Conservation (phyloP, 2,113 vertebrate genomes). For the Antechinus stuartii region DNA sequence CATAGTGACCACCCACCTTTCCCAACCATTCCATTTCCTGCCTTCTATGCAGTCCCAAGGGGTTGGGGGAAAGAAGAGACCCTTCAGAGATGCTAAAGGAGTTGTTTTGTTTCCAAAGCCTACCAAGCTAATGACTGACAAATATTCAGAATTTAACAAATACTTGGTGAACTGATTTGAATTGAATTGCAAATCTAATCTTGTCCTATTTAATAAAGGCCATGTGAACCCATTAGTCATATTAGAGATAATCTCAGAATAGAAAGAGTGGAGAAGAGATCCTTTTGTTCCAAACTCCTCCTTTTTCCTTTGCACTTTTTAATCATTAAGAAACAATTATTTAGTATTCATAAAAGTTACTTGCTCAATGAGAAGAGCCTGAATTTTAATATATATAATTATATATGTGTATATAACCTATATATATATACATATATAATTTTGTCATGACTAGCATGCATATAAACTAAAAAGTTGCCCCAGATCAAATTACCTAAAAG, state of each 20-base stretch:
- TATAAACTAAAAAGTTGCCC: neutral
- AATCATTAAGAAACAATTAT: neutral
- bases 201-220: neutral
- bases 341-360: neutral
- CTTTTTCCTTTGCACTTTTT: neutral
- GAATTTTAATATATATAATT: neutral
- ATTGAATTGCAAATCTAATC: neutral
- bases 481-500: neutral
- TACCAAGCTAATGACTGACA: neutral
- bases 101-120: neutral
- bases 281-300: neutral
- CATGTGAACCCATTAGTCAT: neutral
- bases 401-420: neutral
- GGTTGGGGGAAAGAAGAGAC: fast-evolving
- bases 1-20: neutral
- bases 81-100: neutral
- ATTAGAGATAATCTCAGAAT: neutral
- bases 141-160: neutral
- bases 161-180: neutral
- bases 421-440: neutral
- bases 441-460: neutral
- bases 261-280: neutral
- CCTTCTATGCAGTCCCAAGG: too few relatives aligned
- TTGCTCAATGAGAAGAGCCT: neutral
- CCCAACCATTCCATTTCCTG: too few relatives aligned